Base-by-base conservation (phyloP, 2,888 invertebrate genomes). In the Diadromus collaris region DNA sequence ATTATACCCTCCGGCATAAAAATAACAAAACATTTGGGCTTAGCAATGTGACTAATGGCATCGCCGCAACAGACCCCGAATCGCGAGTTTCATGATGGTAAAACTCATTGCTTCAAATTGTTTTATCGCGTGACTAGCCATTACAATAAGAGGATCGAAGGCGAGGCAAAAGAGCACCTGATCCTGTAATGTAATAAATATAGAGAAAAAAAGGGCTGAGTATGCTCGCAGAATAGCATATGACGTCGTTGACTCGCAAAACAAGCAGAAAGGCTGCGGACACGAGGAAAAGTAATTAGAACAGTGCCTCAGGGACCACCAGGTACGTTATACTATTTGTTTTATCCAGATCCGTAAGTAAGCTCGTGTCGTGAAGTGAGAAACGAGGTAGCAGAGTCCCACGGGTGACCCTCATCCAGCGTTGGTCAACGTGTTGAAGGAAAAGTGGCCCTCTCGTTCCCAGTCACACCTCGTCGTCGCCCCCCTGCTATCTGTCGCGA, bases 381-480 rank as follows among this genome's bases (percentile, higher is more conserved):
- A 48, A 58, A 60, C 68, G 64, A 41, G 67, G 41, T 71, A 83
- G 70, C 81, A 81, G 67, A 77, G 82, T 87, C 88, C 86, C 88
- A 83, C 56, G 87, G 84, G 86, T 84, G 77, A 85, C 82, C 81
- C 83, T 82, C 85, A 79, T 81, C 67, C 76, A 48, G 67, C 24
- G 74, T 60, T 76, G 74, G 54, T 60, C 82, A 80, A 85, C 86
- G 85, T 83, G 85, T 83, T 82, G 29, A 68, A 67, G 54, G 56
- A 77, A 77, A 68, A 46, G 72, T 65, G 65, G 60, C 84, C 73
- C 84, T 83, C 84, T 86, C 84, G 84, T 86, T 85, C 67, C 16
- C 29, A 85, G 86, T 87, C 86, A 87, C 85, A 81, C 81, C 81
- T 76, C 85, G 86, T 85, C 85, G 81, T 85, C 83, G 82, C 83